Evolutionary conservation across 1,140 invertebrate species (phyloP).

Genomic region (Luehdorfia chinensis): DNA sequence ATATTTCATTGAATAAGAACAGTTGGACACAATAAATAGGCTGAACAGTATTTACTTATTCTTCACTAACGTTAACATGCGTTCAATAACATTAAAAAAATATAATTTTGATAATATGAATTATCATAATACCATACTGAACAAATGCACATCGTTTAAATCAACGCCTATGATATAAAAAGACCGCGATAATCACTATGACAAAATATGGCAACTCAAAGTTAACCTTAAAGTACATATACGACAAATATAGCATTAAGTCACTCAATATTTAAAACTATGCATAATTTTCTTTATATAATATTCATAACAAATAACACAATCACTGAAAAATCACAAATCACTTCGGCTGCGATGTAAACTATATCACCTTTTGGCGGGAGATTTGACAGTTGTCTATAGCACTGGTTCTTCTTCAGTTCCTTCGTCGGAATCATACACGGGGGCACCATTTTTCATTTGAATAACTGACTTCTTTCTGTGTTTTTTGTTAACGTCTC

Average conservation of each 20-base stretch:
- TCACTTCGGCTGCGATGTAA: constrained; percentile 20
- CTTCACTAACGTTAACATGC: constrained; percentile 31
- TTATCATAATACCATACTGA: constrained; percentile 41
- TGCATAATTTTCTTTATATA: too few relatives aligned
- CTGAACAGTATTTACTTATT: too few relatives aligned
- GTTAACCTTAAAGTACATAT: constrained; percentile 28
- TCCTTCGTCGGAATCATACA: constrained; percentile 73
- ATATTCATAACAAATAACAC: constrained; percentile 43
- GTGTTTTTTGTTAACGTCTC: constrained; percentile 71
- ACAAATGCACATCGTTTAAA: constrained; percentile 60
- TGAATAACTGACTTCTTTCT: constrained; percentile 76
- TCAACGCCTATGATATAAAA: constrained; percentile 28
- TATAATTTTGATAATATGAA: constrained; percentile 43
- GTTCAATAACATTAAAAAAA: constrained; percentile 46
- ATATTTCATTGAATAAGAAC: constrained; percentile 15
- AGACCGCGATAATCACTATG: constrained; percentile 33
- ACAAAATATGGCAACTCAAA: constrained; percentile 55
- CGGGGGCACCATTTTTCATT: constrained; percentile 74
- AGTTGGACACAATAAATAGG: constrained; percentile 43
- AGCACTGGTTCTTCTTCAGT: constrained; percentile 72
- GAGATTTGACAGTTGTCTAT: constrained; percentile 43
- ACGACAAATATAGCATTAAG: constrained; percentile 49
- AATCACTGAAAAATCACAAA: constrained; percentile 60
- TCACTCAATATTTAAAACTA: too few relatives aligned
- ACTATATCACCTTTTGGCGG: constrained; percentile 18